A percentile compares a stretch with the other conserved stretches of the same genome.
Conservation (phyloP, 35 echinoderm and acorn worm genomes). For the Diadema setosum region DNA sequence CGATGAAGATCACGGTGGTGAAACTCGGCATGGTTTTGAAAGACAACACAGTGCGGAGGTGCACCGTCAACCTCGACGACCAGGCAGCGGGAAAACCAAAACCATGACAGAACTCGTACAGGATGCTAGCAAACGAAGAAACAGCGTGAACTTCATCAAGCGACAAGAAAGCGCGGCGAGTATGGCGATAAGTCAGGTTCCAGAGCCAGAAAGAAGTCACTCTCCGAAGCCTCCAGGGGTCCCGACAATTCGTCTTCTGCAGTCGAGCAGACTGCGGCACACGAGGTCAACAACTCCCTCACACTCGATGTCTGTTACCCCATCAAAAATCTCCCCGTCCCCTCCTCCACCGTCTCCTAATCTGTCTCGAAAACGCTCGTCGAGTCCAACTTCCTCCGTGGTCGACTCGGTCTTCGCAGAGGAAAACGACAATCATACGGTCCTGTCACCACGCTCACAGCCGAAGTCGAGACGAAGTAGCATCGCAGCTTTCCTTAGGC, state of each 20-base stretch:
- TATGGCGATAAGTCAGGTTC: too few species aligned
- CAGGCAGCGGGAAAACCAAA: neutral
- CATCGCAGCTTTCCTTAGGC: neutral
- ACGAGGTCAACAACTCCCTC: slow-evolving; percentile 1
- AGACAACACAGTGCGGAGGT: neutral
- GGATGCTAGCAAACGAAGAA: neutral
- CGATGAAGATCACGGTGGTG: neutral
- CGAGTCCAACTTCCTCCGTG: neutral
- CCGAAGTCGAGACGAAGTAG: slow-evolving; percentile 29
- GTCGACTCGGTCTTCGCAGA: neutral
- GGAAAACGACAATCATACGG: neutral
- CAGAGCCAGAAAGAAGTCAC: neutral
- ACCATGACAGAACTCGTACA: slow-evolving; percentile 1
- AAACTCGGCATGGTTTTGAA: neutral
- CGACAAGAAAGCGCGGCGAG: neutral
- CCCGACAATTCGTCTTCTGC: neutral
- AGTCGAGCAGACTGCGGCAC: neutral
- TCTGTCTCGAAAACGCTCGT: neutral
- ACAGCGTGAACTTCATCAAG: slow-evolving; percentile 20
- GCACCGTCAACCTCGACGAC: neutral
- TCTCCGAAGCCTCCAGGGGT: neutral
- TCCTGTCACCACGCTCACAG: neutral
- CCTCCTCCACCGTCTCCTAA: neutral
- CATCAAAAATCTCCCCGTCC: neutral
- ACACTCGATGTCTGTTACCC: neutral